phyloP scores from a whole-genome alignment of 2,888 invertebrate species.

The Lepidochrysops patricia region DNA sequence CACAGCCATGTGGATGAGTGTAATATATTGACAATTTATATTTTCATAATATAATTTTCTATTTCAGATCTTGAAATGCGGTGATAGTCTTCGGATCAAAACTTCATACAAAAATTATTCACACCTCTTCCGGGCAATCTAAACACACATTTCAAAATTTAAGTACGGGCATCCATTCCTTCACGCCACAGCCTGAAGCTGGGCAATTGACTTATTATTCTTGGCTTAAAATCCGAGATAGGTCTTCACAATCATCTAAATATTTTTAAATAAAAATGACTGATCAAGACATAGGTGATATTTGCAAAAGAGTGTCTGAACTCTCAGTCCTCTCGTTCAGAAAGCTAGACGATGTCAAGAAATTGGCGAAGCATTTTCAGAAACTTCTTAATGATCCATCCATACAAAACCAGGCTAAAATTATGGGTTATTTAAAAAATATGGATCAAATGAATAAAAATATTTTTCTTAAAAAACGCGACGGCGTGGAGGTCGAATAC shows the following conservation, averaged over 20 bases:
- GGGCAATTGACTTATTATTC: slow-evolving; percentile 31
- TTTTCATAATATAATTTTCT: slow-evolving; percentile 12
- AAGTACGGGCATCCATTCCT: slow-evolving; percentile 38
- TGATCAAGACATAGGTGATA: slow-evolving; percentile 36
- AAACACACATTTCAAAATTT: slow-evolving; percentile 25
- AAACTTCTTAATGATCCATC: slow-evolving; percentile 49
- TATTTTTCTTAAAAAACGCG: slow-evolving; percentile 50
- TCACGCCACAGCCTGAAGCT: slow-evolving; percentile 19
- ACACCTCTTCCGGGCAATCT: slow-evolving; percentile 23
- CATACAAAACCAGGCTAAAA: slow-evolving; percentile 40
- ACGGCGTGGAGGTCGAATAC: slow-evolving; percentile 59
- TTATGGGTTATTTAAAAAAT: slow-evolving; percentile 45
- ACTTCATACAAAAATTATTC: slow-evolving; percentile 29
- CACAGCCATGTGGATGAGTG: too few relatives aligned
- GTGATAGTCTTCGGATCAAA: slow-evolving; percentile 46
- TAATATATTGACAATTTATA: not conserved
- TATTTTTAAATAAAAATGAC: slow-evolving; percentile 31
- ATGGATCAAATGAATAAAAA: slow-evolving; percentile 48
- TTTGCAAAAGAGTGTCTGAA: slow-evolving; percentile 40
- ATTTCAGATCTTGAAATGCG: slow-evolving; percentile 70
- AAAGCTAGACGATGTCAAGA: slow-evolving; percentile 53
- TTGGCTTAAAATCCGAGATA: slow-evolving; percentile 34
- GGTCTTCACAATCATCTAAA: slow-evolving; percentile 36
- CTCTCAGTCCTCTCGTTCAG: slow-evolving; percentile 56
- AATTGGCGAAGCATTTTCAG: slow-evolving; percentile 52